A percentile compares a stretch with the other conserved stretches of the same genome.
Conservation (phyloP, 2,113 vertebrate genomes). For the Vicugna pacos region DNA sequence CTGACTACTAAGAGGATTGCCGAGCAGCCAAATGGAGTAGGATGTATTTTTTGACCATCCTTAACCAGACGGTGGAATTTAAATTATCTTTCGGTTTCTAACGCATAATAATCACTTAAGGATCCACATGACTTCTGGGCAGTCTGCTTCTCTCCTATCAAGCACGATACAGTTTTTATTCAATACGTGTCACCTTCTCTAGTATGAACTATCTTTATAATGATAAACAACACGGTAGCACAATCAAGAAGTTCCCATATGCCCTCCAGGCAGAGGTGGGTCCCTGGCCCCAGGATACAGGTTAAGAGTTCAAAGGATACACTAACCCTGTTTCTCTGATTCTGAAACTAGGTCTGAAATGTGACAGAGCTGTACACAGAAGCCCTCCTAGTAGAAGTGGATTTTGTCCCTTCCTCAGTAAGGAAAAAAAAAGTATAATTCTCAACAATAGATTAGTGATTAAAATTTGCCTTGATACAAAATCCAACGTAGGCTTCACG, state of each 20-base stretch:
- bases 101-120: not conserved
- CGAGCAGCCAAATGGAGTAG: not conserved
- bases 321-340: not conserved
- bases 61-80: not conserved
- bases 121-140: not conserved
- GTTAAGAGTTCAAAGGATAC: not conserved
- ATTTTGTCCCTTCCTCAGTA: not conserved
- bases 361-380: not conserved
- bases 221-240: not conserved
- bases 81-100: not conserved
- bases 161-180: not conserved
- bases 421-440: not conserved
- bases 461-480: not conserved
- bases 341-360: not conserved
- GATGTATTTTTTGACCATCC: not conserved
- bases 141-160: not conserved
- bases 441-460: not conserved
- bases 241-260: accelerated
- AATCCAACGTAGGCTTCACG: not conserved
- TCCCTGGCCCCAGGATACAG: not conserved
- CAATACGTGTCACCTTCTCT: not conserved
- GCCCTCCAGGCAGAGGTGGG: not conserved
- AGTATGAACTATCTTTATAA: not conserved
- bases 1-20: not conserved
- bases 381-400: not conserved